Conservation (phyloP, 2,888 invertebrate genomes). For the Cinara cedri region DNA sequence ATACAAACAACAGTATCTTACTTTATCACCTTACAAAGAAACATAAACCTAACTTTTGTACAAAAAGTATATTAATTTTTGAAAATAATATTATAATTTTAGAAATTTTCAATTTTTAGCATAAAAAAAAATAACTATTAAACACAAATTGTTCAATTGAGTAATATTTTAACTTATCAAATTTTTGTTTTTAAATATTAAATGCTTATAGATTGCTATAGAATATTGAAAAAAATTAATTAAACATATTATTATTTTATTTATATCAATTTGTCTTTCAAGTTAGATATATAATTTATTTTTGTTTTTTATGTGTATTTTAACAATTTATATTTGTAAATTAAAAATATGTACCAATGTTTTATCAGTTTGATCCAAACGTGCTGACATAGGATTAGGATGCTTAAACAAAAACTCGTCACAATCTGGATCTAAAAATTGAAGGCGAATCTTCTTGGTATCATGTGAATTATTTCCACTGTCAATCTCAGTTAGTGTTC, state of each 20-base stretch:
- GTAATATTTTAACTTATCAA: too few relatives aligned
- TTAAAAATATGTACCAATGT: slow-evolving; percentile 53
- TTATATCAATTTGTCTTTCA: background rate
- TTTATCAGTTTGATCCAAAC: slow-evolving; percentile 42
- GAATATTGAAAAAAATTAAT: too few relatives aligned
- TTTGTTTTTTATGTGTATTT: background rate
- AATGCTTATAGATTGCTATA: too few relatives aligned
- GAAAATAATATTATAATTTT: too few relatives aligned
- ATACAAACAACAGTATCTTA: too few relatives aligned
- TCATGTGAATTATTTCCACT: slow-evolving; percentile 26
- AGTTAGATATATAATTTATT: background rate
- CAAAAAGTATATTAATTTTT: too few relatives aligned
- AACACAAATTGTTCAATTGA: too few relatives aligned
- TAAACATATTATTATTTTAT: background rate
- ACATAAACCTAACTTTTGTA: too few relatives aligned
- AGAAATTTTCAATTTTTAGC: too few relatives aligned
- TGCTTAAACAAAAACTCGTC: slow-evolving; percentile 50
- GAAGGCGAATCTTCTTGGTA: slow-evolving; percentile 51
- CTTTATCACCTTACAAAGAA: too few relatives aligned
- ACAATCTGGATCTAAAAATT: slow-evolving; percentile 43
- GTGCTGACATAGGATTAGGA: slow-evolving; percentile 52
- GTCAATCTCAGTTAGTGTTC: slow-evolving; percentile 33
- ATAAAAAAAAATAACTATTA: too few relatives aligned
- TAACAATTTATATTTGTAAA: slow-evolving; percentile 23
- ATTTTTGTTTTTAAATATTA: too few relatives aligned